These are phyloP conservation scores for Cantharis lateralis DNA, from an alignment of 2,888 invertebrate species.

Conservation along the genomic window DNA sequence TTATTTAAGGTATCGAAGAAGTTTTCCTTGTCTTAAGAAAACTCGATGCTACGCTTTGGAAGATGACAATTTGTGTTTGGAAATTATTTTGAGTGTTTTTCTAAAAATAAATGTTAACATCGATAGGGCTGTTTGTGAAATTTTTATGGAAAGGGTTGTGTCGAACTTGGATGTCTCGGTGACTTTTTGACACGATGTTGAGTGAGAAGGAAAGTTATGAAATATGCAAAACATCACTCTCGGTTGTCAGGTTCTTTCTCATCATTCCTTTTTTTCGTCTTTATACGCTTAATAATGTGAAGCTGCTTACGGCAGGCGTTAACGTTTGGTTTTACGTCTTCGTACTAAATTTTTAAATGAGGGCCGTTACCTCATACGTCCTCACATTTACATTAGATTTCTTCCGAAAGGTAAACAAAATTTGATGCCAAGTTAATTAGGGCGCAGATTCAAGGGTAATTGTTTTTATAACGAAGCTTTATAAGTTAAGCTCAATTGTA, in stretches of 20 bases:
- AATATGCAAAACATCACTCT: slow-evolving; percentile 46
- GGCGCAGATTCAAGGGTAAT: slow-evolving; percentile 12
- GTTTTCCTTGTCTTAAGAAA: neutral
- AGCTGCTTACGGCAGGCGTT: slow-evolving; percentile 23
- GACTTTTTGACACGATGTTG: slow-evolving; percentile 35
- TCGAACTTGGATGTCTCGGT: slow-evolving; percentile 28
- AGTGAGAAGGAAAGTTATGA: slow-evolving; percentile 45
- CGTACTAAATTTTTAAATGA: slow-evolving; percentile 5
- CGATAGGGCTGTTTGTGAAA: slow-evolving; percentile 9
- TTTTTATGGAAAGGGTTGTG: slow-evolving; percentile 18
- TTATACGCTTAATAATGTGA: slow-evolving; percentile 24
- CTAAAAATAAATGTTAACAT: neutral
- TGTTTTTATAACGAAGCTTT: slow-evolving; percentile 27
- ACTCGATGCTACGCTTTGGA: neutral
- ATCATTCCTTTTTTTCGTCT: slow-evolving; percentile 35
- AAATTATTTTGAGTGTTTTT: neutral
- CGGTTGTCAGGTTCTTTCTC: slow-evolving; percentile 41
- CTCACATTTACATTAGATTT: neutral
- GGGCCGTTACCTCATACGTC: neutral
- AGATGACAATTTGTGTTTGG: neutral
- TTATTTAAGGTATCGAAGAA: neutral
- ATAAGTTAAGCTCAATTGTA: slow-evolving; percentile 28
- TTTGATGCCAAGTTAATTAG: neutral
- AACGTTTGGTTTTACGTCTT: slow-evolving; percentile 24
- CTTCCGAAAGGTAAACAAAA: neutral